Evolutionary conservation across 1,140 invertebrate species (phyloP).

Genomic region (Drosophila cardini): DNA sequence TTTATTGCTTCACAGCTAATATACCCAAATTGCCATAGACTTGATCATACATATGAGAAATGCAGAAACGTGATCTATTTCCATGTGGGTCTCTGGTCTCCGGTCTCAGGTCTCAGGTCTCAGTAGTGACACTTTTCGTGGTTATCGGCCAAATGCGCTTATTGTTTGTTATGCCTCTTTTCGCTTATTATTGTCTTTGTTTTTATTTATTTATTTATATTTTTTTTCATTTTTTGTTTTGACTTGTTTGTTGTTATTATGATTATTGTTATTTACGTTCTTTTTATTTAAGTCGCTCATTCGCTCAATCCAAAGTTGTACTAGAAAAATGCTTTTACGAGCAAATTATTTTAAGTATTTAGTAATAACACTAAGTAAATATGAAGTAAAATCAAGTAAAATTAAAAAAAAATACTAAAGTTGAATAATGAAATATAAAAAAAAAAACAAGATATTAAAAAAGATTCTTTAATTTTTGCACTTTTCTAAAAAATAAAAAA

Average conservation of each 20-base stretch:
- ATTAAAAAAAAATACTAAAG: too few species aligned
- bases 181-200: slow-evolving; percentile 44
- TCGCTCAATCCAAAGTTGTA: too few species aligned
- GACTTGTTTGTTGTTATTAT: slow-evolving; percentile 26
- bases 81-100: slow-evolving; percentile 55
- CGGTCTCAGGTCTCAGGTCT: slow-evolving; percentile 17
- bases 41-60: slow-evolving; percentile 49
- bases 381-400: too few species aligned
- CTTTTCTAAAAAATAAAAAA: too few species aligned
- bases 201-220: not conserved
- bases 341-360: too few species aligned
- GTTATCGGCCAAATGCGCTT: slow-evolving; percentile 63
- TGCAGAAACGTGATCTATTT: slow-evolving; percentile 81
- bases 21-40: slow-evolving; percentile 30
- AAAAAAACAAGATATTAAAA: too few species aligned
- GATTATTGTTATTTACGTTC: slow-evolving; percentile 15
- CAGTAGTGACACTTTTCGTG: slow-evolving; percentile 57
- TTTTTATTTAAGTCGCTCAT: too few species aligned
- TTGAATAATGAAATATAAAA: too few species aligned
- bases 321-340: too few species aligned
- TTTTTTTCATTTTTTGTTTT: slow-evolving; percentile 22
- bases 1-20: too few species aligned
- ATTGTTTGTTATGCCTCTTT: slow-evolving; percentile 59
- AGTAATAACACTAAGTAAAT: too few species aligned
- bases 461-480: too few species aligned